Evolutionary conservation across 2,888 invertebrate species (phyloP).

Genomic region (Prenolepis imparis): DNA sequence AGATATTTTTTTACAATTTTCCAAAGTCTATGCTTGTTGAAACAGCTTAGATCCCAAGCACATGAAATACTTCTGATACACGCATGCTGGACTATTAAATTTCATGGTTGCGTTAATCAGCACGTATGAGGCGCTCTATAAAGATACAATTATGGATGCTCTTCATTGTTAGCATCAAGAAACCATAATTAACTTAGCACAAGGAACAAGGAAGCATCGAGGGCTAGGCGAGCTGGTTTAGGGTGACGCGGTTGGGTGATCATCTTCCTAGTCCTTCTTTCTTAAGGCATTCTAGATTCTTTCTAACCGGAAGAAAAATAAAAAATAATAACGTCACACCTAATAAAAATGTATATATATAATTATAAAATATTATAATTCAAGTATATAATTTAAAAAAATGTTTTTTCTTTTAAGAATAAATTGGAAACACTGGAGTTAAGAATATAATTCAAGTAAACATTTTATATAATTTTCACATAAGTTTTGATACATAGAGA

Average conservation of each 20-base stretch:
- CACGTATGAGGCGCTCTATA: constrained; percentile 48
- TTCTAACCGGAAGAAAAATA: neutral
- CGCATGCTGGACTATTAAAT: constrained; percentile 70
- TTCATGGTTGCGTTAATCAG: constrained; percentile 71
- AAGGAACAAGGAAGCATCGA: constrained; percentile 65
- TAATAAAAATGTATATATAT: neutral
- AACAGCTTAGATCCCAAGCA: constrained; percentile 37
- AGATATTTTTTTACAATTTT: neutral
- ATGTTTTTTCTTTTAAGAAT: neutral
- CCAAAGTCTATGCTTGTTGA: neutral
- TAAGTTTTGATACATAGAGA: neutral
- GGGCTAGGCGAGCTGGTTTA: constrained; percentile 77
- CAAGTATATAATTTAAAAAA: neutral
- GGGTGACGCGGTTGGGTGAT: constrained; percentile 78
- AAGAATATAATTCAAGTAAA: neutral
- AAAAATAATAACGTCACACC: neutral
- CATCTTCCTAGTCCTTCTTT: constrained; percentile 73
- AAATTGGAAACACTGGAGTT: neutral
- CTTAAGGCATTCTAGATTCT: constrained; percentile 53
- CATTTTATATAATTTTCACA: neutral
- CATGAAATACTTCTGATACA: constrained; percentile 64
- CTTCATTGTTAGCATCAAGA: constrained; percentile 65
- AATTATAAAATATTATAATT: neutral
- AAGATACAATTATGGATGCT: constrained; percentile 61
- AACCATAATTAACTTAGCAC: constrained; percentile 63